Percentiles rank a stretch among this genome's conserved stretches.
These are phyloP conservation scores for Drosophila gaucha DNA, from an alignment of 2,888 invertebrate species.

Conservation along the genomic window DNA sequence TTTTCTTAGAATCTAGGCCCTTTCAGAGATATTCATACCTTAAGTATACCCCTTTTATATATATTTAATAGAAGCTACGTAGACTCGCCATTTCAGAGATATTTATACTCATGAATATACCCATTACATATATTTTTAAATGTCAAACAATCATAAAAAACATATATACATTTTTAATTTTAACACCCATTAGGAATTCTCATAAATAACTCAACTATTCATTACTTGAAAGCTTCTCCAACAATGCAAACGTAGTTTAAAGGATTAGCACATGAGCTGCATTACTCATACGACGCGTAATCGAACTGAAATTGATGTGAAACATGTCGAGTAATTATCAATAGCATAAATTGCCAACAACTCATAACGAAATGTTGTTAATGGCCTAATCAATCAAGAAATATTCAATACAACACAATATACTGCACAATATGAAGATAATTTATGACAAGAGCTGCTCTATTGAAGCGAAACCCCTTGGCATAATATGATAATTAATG, in stretches of 20 bases:
- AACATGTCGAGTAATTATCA: conserved; percentile 22
- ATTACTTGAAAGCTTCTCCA: not conserved
- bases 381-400: conserved; percentile 26
- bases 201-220: not conserved
- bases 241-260: not conserved
- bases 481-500: conserved; percentile 31
- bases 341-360: conserved; percentile 12
- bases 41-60: too few species aligned
- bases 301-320: conserved; percentile 2
- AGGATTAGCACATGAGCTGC: conserved; percentile 5
- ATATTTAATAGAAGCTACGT: too few species aligned
- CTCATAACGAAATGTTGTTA: conserved; percentile 15
- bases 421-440: conserved; percentile 1
- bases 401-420: conserved; percentile 7
- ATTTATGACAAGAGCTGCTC: not conserved
- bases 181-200: too few species aligned
- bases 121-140: too few species aligned
- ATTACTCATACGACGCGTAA: conserved; percentile 42
- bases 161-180: too few species aligned
- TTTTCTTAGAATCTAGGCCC: too few species aligned
- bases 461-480: conserved; percentile 13
- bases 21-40: too few species aligned
- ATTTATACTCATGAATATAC: too few species aligned
- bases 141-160: too few species aligned
- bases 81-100: too few species aligned